These are phyloP conservation scores for Brachyopa scutellaris DNA, from an alignment of 2,888 invertebrate genomes.

Conservation along the genomic window DNA sequence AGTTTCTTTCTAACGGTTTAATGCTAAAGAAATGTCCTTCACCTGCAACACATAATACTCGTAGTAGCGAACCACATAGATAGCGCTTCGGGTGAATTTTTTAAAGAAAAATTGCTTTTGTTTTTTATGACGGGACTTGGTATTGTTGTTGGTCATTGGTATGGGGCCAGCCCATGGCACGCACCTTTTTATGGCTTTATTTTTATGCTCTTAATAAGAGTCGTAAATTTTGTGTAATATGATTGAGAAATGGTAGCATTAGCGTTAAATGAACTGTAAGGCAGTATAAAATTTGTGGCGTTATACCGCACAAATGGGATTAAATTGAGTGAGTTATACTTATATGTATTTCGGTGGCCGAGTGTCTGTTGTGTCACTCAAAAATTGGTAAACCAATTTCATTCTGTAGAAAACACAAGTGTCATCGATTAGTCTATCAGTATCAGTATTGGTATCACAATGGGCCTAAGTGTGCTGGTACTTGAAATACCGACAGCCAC, in stretches of 20 bases:
- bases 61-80: neutral
- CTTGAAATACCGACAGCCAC: too few species aligned
- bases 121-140: neutral
- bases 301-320: too few species aligned
- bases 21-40: conserved; percentile 14
- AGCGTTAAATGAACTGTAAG: neutral
- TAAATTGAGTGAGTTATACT: too few species aligned
- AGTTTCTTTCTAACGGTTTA: conserved; percentile 14
- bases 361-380: too few species aligned
- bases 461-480: too few species aligned
- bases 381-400: too few species aligned
- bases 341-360: too few species aligned
- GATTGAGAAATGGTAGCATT: neutral
- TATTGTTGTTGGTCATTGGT: neutral
- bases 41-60: conserved; percentile 1
- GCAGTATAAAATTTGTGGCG: too few species aligned
- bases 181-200: conserved; percentile 5
- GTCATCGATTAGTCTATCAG: too few species aligned
- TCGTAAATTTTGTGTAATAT: conserved; percentile 5
- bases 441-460: too few species aligned
- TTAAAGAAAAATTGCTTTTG: conserved; percentile 1
- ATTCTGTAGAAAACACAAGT: too few species aligned
- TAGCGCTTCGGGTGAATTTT: neutral
- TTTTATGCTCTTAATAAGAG: conserved; percentile 8
- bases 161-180: neutral